These are phyloP conservation scores for Colistium nudipinnis DNA, from an alignment of 2,113 vertebrate genomes.

Conservation along the genomic window DNA sequence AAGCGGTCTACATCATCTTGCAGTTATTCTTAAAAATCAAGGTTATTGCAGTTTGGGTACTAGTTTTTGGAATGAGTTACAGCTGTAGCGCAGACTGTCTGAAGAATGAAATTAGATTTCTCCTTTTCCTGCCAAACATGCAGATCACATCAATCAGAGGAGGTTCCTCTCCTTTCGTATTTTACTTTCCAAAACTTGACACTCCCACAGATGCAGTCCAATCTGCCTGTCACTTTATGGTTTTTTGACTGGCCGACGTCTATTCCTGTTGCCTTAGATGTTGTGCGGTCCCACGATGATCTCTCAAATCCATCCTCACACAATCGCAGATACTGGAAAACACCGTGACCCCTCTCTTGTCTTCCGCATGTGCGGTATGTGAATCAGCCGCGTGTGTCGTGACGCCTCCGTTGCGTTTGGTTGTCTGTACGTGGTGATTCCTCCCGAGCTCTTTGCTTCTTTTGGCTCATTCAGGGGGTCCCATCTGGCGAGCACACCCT, in stretches of 20 bases:
- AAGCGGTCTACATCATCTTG: neutral
- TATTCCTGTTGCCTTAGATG: neutral
- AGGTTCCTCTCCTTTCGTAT: neutral
- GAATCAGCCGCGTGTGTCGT: conserved; percentile 36
- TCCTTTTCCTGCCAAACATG: neutral
- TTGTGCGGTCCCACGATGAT: neutral
- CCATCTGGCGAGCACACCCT: conserved; percentile 71
- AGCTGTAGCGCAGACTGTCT: neutral
- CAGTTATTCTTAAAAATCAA: neutral
- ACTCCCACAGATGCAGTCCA: neutral
- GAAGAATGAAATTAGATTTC: neutral
- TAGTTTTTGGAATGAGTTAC: neutral
- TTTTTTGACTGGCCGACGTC: neutral
- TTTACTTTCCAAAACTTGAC: conserved; percentile 14
- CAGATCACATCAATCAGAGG: neutral
- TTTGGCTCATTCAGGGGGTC: conserved; percentile 50
- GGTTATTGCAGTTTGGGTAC: no score
- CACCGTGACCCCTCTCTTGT: conserved; percentile 9
- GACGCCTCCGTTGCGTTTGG: conserved; percentile 41
- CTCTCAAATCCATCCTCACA: conserved; percentile 13
- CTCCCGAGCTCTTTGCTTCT: conserved; percentile 55
- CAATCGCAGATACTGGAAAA: conserved; percentile 8
- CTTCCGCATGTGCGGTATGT: conserved; percentile 52
- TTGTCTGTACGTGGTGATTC: conserved; percentile 48
- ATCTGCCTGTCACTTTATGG: no score